phyloP scores from a whole-genome alignment of 2,113 vertebrate genomes.

The Cnemophilus loriae region DNA sequence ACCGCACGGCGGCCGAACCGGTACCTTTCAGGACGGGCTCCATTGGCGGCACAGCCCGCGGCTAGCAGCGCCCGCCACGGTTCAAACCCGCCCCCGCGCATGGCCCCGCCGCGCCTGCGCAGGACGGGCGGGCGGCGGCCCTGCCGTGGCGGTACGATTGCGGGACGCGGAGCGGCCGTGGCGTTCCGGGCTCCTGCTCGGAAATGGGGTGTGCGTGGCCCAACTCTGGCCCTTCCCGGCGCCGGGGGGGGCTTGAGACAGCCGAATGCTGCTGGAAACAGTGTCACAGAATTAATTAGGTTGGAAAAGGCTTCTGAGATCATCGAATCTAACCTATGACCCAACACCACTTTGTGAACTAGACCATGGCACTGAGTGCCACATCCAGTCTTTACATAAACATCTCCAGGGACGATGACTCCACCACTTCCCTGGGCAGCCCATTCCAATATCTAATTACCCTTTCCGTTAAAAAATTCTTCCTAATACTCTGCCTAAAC shows the following conservation, averaged over 20 bases:
- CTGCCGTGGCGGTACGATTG: fast-evolving
- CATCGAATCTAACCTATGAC: not conserved
- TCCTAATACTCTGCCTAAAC: not conserved
- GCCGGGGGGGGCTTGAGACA: no score
- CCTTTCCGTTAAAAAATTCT: not conserved
- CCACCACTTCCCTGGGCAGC: not conserved
- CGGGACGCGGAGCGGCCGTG: no score
- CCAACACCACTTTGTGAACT: not conserved
- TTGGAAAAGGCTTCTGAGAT: not conserved
- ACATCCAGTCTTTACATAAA: not conserved
- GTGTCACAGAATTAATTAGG: no score
- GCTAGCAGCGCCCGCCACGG: not conserved
- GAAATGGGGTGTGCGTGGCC: not conserved
- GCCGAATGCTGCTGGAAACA: not conserved
- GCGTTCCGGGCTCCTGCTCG: fast-evolving
- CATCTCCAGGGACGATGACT: not conserved
- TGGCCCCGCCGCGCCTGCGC: not conserved
- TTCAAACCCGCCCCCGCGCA: not conserved
- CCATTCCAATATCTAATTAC: not conserved
- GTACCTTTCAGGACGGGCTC: slow-evolving; percentile 27
- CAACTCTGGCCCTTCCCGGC: no score
- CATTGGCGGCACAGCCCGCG: not conserved
- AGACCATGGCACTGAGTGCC: not conserved
- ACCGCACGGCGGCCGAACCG: not conserved
- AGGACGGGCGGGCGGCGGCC: not conserved